Conservation (phyloP, 2,888 invertebrate species). For the Erebia ligea region DNA sequence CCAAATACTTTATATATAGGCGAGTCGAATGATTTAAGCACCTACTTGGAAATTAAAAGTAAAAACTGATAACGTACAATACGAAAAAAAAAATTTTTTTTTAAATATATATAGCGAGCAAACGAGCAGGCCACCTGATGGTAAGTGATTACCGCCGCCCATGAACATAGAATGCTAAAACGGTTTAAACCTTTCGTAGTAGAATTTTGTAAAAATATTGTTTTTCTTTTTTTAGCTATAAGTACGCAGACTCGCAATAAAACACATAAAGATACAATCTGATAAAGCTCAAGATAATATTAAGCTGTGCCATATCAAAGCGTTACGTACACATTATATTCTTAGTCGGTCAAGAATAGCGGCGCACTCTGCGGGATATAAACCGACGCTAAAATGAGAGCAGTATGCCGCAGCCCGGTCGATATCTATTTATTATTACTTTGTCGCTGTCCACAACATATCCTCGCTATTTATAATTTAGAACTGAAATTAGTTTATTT, state of each 20-base stretch:
- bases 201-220: neutral
- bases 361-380: conserved; percentile 25
- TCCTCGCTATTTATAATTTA: conserved; percentile 29
- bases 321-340: conserved; percentile 25
- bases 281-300: conserved; percentile 16
- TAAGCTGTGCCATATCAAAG: conserved; percentile 10
- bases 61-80: neutral
- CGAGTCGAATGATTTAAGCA: neutral
- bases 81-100: neutral
- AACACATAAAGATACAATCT: neutral
- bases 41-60: neutral
- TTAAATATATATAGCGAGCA: too few relatives aligned
- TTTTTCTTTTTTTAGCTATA: neutral
- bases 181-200: neutral
- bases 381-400: conserved; percentile 41
- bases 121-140: too few relatives aligned
- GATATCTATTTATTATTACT: conserved; percentile 46
- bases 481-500: conserved; percentile 1
- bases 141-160: too few relatives aligned
- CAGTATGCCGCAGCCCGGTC: conserved; percentile 39
- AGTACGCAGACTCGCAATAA: neutral
- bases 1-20: too few relatives aligned
- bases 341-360: conserved; percentile 33
- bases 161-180: neutral
- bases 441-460: conserved; percentile 27